Base-by-base conservation (phyloP, 1,140 invertebrate species). In the Trachymyrmex septentrionalis region DNA sequence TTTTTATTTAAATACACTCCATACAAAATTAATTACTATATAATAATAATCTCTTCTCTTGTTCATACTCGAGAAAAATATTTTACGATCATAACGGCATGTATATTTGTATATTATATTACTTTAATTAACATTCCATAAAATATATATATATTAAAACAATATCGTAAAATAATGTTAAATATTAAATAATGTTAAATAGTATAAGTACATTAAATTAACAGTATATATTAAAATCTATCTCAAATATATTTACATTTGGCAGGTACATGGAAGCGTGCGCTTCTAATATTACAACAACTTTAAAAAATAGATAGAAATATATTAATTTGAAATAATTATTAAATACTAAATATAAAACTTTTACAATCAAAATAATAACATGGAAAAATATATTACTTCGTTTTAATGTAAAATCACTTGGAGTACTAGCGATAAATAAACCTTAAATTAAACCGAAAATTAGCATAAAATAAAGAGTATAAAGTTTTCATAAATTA, bases 221-320 rank as follows among this genome's bases (percentile, higher is more conserved):
- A 66, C 85, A 76, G 9, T 66, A 90, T 90, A 87, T 90, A 90
- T 90, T 89, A 87, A 85, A 38, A 76, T 87, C 57, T 90, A 90
- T 59, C 21, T 90, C 69, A 57, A 85, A 64, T 86, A 90, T 86
- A 90, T 92, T 86, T 91, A 93, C 88, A 92, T 93, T 92, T 92
- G 90, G 90, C 94, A 94, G 94, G 94, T 94, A 94, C 93, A 75
- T 93, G 82, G 90, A 94, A 94, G 94, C 92, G 80, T 94, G 94
- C 94, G 93, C 93, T 93, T 91, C 87, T 88, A 66, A 44, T 81
- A 84, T 88, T 34, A 66, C 34, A 50, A 71, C 30, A 78, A 59
- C 24, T 88, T 57, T 66, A 57, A 69, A 88, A 88, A 66, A 50
- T 88, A 44, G 38, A 78, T 53, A 85, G 27, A 12, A 48, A 86